phyloP scores from a whole-genome alignment of 2,113 vertebrate species.

The Tyto alba region DNA sequence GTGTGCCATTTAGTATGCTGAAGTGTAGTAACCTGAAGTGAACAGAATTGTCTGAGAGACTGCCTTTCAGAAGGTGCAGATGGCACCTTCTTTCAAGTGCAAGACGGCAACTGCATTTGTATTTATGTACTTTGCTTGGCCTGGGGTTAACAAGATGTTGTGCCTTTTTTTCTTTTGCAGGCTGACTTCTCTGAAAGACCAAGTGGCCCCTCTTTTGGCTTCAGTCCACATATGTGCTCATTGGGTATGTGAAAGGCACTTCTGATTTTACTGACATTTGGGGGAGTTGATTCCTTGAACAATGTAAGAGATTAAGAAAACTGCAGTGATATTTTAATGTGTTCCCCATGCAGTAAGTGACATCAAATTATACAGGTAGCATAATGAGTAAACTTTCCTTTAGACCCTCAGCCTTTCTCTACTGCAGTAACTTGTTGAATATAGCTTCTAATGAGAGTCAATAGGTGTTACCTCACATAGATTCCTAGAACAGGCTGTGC shows the following conservation, averaged over 20 bases:
- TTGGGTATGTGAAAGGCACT: slow-evolving; percentile 48
- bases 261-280: neutral
- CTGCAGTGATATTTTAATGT: neutral
- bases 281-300: neutral
- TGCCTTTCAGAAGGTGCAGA: neutral
- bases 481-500: neutral
- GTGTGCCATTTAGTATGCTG: neutral
- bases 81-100: neutral
- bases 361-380: neutral
- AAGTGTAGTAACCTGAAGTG: neutral
- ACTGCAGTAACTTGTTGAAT: neutral
- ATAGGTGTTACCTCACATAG: neutral
- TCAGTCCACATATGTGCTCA: neutral
- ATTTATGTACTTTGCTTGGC: neutral
- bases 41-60: neutral
- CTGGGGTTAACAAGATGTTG: neutral
- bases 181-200: slow-evolving; percentile 25
- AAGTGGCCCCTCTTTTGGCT: neutral
- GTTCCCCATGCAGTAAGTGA: rapidly evolving
- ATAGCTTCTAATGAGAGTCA: neutral
- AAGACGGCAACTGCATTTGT: neutral
- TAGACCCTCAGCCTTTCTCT: rapidly evolving
- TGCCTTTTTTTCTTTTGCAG: neutral
- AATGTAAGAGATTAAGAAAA: neutral
- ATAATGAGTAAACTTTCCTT: neutral